Evolutionary conservation across 2,113 vertebrate genomes (phyloP).

Genomic region (Mesocricetus auratus): DNA sequence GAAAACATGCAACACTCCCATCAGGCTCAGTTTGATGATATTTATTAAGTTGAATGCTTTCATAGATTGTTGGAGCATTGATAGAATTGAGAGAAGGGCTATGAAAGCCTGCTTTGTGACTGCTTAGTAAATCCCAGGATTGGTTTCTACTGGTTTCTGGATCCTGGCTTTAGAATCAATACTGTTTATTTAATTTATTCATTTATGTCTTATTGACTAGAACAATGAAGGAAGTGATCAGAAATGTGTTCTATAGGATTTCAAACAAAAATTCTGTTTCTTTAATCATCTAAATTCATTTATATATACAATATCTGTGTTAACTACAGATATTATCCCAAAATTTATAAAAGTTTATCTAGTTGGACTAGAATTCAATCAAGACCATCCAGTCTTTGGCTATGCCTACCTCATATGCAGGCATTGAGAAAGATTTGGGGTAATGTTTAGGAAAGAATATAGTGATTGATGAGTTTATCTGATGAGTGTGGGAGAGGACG

Average conservation of each 20-base stretch:
- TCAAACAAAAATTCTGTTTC: not conserved
- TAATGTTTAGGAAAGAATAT: not conserved
- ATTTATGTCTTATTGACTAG: not conserved
- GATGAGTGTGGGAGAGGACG: not conserved
- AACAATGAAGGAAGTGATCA: not conserved
- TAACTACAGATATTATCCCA: not conserved
- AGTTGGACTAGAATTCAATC: not conserved
- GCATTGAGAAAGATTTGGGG: not conserved
- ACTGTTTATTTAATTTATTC: not conserved
- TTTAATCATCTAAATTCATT: not conserved
- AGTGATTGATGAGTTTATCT: not conserved
- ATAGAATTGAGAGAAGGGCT: not conserved
- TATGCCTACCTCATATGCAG: not conserved
- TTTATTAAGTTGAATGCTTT: not conserved
- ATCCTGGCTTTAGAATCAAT: not conserved
- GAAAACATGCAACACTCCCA: not conserved
- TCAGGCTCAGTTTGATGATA: rapidly evolving
- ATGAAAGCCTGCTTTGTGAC: not conserved
- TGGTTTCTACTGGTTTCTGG: not conserved
- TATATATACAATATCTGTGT: not conserved
- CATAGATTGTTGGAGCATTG: not conserved
- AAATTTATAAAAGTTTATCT: not conserved
- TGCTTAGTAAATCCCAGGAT: not conserved
- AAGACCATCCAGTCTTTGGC: not conserved
- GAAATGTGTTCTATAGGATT: not conserved